Base-by-base conservation (phyloP, 1,140 invertebrate genomes). In the Papilio helenus region DNA sequence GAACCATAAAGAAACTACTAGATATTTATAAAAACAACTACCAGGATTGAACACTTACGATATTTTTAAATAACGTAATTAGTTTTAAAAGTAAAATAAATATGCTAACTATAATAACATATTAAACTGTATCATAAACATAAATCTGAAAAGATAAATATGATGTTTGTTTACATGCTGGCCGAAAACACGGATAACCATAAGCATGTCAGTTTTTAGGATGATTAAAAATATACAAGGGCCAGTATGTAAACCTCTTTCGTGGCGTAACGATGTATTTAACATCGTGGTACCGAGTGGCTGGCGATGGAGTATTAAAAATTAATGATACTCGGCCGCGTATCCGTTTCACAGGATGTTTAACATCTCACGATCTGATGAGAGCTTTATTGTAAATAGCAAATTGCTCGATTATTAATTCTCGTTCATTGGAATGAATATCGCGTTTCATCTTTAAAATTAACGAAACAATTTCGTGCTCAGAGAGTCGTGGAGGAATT, bases 281-380 rank as follows among this genome's bases (percentile, higher is more conserved):
- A 73, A 73, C n/a, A 46, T 46, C 14, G 10, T 44, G 72, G 39
- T 46, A 20, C 34, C 72, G 44, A 74, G 72, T 74, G 39, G 71
- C 51, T 29, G 42, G 72, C 72, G 44, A 74, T 74, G 39, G 72
- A 44, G 44, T 74, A 74, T 74, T 74, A 74, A 74, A 72, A 42
- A 72, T 72, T 72, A 72, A 72, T 72, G 71, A 42, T 72, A 72
- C 71, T 72, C 5, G n/a, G 71, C 39, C n/a, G 16, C 34, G 39
- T 72, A 72, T 72, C 71, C 71, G 29, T 39, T 72, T 72, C 29
- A 39, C 29, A 44, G 34, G 71, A 72, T 72, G 71, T 42, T 72
- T 72, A 68, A 68, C 3, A 29, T 68, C 61, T 68, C 61, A 29
- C 61, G 61, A 68, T 29, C 61, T 29, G 61, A 68, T 68, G 61